These are phyloP conservation scores for Cybosia mesomella DNA, from an alignment of 2,888 invertebrate species.

Conservation along the genomic window DNA sequence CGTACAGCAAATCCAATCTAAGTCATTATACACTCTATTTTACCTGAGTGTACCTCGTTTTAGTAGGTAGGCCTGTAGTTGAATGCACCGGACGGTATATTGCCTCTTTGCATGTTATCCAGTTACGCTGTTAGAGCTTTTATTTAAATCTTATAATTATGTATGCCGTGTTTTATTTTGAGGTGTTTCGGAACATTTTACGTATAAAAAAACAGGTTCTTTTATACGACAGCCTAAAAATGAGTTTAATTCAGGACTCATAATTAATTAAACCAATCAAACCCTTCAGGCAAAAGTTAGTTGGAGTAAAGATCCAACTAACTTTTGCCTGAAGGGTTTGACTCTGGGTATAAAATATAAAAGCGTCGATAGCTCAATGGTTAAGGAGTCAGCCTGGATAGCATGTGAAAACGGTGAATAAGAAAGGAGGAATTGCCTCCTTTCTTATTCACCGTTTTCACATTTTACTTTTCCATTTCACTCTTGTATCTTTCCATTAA, in stretches of 20 bases:
- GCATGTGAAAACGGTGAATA: no score
- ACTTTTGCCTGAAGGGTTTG: no score
- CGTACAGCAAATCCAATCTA: conserved; percentile 66
- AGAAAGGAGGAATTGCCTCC: no score
- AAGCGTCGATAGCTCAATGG: no score
- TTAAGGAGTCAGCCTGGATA: no score
- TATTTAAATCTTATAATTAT: conserved; percentile 7
- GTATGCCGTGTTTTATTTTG: neutral
- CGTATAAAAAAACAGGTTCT: neutral
- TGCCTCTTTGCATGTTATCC: conserved; percentile 43
- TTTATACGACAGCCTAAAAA: neutral
- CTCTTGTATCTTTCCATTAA: neutral
- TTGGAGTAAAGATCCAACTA: no score
- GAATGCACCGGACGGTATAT: conserved; percentile 52
- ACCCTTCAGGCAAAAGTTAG: no score
- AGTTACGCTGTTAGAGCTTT: conserved; percentile 11
- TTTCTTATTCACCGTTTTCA: neutral
- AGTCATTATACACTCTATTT: conserved; percentile 49
- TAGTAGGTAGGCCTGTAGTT: conserved; percentile 39
- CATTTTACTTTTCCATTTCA: neutral
- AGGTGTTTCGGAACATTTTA: neutral
- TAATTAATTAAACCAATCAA: no score
- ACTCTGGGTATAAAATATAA: no score
- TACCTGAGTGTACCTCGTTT: conserved; percentile 36
- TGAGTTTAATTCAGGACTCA: no score